Conservation (phyloP, 2,113 vertebrate species). For the Columba janthina region DNA sequence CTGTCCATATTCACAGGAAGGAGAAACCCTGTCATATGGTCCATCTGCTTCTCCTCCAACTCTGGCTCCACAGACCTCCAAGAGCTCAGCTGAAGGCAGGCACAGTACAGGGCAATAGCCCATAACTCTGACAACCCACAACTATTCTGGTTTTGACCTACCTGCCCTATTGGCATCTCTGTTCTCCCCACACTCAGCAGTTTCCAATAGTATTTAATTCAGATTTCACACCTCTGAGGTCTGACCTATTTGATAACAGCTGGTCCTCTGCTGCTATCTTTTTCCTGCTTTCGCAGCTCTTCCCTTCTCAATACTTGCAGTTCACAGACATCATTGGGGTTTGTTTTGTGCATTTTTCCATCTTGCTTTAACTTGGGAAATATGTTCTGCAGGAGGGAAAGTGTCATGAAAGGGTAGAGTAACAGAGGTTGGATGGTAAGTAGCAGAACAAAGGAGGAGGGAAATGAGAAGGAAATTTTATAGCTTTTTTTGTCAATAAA, state of each 20-base stretch:
- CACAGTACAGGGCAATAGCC: neutral
- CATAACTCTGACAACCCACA: rapidly evolving
- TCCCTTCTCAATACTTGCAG: neutral
- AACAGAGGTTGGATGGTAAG: neutral
- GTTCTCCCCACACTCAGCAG: neutral
- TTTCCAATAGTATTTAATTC: neutral
- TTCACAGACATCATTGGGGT: rapidly evolving
- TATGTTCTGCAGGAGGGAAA: neutral
- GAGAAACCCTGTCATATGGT: neutral
- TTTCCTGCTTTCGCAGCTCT: neutral
- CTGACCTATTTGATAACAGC: neutral
- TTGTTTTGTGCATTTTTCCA: neutral
- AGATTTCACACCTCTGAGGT: neutral
- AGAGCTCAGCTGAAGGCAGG: rapidly evolving
- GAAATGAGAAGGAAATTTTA: neutral
- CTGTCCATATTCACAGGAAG: rapidly evolving
- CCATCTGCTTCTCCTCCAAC: neutral
- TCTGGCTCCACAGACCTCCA: rapidly evolving
- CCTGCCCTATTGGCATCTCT: neutral
- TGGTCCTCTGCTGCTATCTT: neutral
- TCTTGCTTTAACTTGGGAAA: neutral
- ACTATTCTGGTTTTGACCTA: neutral
- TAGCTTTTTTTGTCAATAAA: neutral
- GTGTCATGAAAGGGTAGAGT: neutral
- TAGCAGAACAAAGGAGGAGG: neutral